Evolutionary conservation across 2,113 vertebrate species (phyloP), one percentile per base, ranked within the genome.

Genomic region (Eublepharis macularius): DNA sequence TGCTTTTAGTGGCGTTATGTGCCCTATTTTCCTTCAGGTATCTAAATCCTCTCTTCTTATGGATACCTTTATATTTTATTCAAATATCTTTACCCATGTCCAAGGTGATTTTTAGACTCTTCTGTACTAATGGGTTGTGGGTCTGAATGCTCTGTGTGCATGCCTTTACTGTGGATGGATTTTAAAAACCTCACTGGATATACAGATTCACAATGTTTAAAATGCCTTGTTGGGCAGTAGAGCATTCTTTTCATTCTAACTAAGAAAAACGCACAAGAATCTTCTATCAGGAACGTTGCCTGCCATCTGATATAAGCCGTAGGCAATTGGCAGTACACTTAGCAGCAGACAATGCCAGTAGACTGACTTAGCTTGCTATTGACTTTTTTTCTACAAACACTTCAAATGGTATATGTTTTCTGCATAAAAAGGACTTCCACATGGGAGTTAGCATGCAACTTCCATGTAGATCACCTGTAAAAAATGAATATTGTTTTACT

Each of bases 1-100:
- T 72, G 34, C 26, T 77, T 69, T 77, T 77, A 63, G 10, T 76
- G 60, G 45, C 36, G 2, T 77, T 66, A 83, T 81, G 84, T 90
- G 70, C 82, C 69, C 13, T 3, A 3, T 12, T 87, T 54, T 0
- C 3, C 76, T 39, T 91, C 84, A 81, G n/a, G 45, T 51, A 45
- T 63, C 26, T 66, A 85, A 85, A 81, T 76, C 9, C 11, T 24
- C 39, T 9, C 80, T 83, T 57, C 79, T 66, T 54, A 73, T 39
- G n/a, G 60, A 19, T 85, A 60, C 29, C 86, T 86, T 89, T 84
- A 34, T 66, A 43, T 83, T 82, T 80, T 80, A 73, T 81, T 81
- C 60, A 89, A 86, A 87, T 43, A 82, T 74, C 17, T 86, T 76
- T 78, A 65, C 2, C 85, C 0, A 39, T 74, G 87, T 54, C n/a